Evolutionary conservation across 92 coral and sea anemone genomes (phyloP).

Genomic region (Umimayanthus kanabou): DNA sequence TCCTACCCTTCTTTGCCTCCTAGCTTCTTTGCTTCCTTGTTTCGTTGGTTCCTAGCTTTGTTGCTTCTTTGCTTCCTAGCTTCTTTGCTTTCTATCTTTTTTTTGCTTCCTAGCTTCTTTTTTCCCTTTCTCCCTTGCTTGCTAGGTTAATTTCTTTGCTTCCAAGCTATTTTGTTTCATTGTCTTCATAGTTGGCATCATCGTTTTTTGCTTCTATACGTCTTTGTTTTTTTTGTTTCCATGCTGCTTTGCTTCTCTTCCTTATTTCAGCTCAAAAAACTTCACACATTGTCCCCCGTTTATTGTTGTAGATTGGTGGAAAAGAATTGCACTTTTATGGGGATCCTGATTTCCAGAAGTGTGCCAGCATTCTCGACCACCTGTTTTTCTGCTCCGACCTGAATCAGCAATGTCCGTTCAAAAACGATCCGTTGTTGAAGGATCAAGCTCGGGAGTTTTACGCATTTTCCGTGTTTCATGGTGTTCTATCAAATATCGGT

Average conservation of each 20-base stretch:
- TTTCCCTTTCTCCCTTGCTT: too few relatives aligned
- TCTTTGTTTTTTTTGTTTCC: background rate
- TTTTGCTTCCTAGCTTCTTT: too few relatives aligned
- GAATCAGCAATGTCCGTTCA: slow-evolving; percentile 23
- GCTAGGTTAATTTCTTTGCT: too few relatives aligned
- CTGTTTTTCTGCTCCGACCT: slow-evolving; percentile 27
- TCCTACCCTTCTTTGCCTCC: background rate
- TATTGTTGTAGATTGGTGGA: background rate
- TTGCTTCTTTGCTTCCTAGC: too few relatives aligned
- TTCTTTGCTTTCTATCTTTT: too few relatives aligned
- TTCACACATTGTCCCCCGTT: background rate
- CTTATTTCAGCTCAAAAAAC: background rate
- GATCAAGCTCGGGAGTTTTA: slow-evolving; percentile 14
- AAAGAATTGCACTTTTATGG: slow-evolving; percentile 4
- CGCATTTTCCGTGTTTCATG: slow-evolving; percentile 39
- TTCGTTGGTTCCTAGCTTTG: too few relatives aligned
- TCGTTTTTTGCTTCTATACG: too few relatives aligned
- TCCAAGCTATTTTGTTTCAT: too few relatives aligned
- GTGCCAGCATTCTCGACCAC: slow-evolving; percentile 23
- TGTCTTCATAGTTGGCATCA: too few relatives aligned
- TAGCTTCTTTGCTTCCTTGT: too few relatives aligned
- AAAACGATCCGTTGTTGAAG: background rate
- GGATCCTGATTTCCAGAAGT: slow-evolving; percentile 10
- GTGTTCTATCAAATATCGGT: slow-evolving; percentile 27
- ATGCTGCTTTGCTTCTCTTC: background rate